Base-by-base conservation (phyloP, 2,113 vertebrate genomes). In the Melospiza georgiana region DNA sequence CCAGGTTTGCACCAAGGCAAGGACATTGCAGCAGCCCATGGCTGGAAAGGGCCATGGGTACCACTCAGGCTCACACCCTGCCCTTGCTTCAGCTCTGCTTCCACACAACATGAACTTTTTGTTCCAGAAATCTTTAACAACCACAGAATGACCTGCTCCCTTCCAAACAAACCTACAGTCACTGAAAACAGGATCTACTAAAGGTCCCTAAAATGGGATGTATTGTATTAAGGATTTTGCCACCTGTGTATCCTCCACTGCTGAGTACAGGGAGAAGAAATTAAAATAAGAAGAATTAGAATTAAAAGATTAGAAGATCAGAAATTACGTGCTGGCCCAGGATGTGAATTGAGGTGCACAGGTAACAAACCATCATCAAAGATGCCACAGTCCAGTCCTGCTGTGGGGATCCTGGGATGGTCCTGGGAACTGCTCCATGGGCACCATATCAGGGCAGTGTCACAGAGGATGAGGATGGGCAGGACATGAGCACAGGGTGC, bases 61-160 rank as follows among this genome's bases (percentile, higher is more conserved):
- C 19, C 22, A 6, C 19, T 21, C 28, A n/a, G 55, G 28, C 54
- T 51, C 19, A 59, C n/a, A 6, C 12, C 21, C 61, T 49, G 24
- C 17, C 6, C 25, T 0, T 49, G 49, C 17, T 21, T 3, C 2
- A 24, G 17, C 1, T 68, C 39, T 13, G 28, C 14, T 68, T 21
- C 66, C 24, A 18, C 2, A 14, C 24, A 57, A 65, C 18, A 33
- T 33, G 3, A 63, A 9, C 2, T 5, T 48, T 17, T 22, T 19
- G 23, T 52, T 63, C 57, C 49, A 67, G 63, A 49, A 72, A 43
- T 21, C 62, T 84, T 28, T 11, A 66, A 33, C 39, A 18, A 7
- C 14, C 54, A 25, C n/a, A 79, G 43, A 90, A 83, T 28, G 31
- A 62, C 20, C 27, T 49, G 21, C 41, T 80, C 7, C 37, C 37